Percentiles rank a stretch among this genome's conserved stretches.
These are phyloP conservation scores for Sarcophaga caerulescens DNA, from an alignment of 2,888 invertebrate species.

Conservation along the genomic window DNA sequence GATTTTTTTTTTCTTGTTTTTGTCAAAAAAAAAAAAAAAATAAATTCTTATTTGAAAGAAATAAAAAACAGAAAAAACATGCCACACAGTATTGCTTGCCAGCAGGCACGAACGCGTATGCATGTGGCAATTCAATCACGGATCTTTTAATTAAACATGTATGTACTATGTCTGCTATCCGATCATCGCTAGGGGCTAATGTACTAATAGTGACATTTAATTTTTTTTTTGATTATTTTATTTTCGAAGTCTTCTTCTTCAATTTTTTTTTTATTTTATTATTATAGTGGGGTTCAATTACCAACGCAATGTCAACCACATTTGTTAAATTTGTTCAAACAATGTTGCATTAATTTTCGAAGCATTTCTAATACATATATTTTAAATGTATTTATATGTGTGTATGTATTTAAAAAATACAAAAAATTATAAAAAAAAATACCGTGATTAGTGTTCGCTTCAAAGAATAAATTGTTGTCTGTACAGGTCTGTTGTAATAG, in stretches of 20 bases:
- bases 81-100: conserved; percentile 1
- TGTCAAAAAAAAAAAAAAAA: conserved; percentile 22
- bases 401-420: no score
- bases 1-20: not conserved
- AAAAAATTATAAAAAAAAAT: no score
- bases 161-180: not conserved
- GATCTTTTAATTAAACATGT: conserved; percentile 23
- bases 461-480: no score
- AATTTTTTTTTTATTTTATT: not conserved
- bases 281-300: conserved; percentile 38
- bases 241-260: no score
- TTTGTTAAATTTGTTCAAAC: not conserved
- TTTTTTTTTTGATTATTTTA: not conserved
- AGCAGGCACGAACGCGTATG: conserved; percentile 2
- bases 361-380: no score
- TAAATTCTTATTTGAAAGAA: not conserved
- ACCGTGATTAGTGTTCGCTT: no score
- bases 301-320: conserved; percentile 41
- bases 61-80: not conserved
- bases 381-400: no score
- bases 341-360: no score
- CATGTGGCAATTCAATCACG: conserved; percentile 50
- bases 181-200: conserved; percentile 40
- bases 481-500: no score
- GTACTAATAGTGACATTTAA: conserved; percentile 25